Conservation (phyloP, 2,888 invertebrate species). For the Sericinus montela region DNA sequence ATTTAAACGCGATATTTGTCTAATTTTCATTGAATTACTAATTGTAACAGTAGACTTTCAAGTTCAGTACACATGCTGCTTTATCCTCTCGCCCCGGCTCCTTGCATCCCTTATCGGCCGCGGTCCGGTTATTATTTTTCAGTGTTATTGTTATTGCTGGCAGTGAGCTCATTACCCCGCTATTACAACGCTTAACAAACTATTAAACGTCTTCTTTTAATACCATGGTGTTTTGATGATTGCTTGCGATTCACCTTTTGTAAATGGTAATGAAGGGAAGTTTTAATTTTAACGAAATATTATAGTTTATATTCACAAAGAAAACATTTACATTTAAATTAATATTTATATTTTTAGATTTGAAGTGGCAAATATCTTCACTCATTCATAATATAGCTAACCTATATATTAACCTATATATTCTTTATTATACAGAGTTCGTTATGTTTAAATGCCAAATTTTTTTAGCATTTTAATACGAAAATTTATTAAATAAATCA, state of each 20-base stretch:
- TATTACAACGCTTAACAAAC: constrained; percentile 71
- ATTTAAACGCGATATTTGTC: too few relatives aligned
- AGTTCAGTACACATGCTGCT: neutral
- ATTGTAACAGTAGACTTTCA: neutral
- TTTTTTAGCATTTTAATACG: too few relatives aligned
- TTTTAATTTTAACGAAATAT: constrained; percentile 3
- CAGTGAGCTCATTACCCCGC: constrained; percentile 53
- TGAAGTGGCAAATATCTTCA: too few relatives aligned
- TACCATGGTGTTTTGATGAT: constrained; percentile 63
- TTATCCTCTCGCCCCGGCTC: constrained; percentile 5
- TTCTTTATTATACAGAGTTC: too few relatives aligned
- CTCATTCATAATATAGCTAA: too few relatives aligned
- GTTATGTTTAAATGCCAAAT: too few relatives aligned
- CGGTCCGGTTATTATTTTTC: constrained; percentile 62
- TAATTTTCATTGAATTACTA: too few relatives aligned
- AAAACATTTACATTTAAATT: too few relatives aligned
- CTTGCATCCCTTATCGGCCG: constrained; percentile 28
- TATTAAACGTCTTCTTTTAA: constrained; percentile 64
- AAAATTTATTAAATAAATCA: too few relatives aligned
- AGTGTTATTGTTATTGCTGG: constrained; percentile 67
- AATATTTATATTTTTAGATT: too few relatives aligned
- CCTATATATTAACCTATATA: too few relatives aligned
- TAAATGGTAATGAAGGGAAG: neutral
- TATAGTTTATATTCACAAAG: too few relatives aligned
- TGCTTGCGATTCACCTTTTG: constrained; percentile 20